Conservation (phyloP, 2,888 invertebrate species). For the Acronicta alni region DNA sequence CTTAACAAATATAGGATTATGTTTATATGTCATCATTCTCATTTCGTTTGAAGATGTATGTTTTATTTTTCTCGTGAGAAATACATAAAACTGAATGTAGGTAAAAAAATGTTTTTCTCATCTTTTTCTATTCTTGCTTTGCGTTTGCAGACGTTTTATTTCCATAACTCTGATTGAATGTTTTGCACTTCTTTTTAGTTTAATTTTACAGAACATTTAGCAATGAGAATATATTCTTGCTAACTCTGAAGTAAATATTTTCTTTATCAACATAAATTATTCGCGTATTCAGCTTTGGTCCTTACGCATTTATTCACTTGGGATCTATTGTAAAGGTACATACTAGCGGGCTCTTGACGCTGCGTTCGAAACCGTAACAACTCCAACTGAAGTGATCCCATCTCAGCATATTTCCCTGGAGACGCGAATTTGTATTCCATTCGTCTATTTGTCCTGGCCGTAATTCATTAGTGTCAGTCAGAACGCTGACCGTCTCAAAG, state of each 20-base stretch:
- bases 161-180: neutral
- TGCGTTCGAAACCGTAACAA: slow-evolving; percentile 32
- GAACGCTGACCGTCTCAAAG: slow-evolving; percentile 46
- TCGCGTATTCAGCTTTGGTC: slow-evolving; percentile 11
- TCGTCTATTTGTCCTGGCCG: slow-evolving; percentile 56
- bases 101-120: neutral
- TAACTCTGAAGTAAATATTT: slow-evolving; percentile 1
- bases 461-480: slow-evolving; percentile 62
- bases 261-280: slow-evolving; percentile 1
- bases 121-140: slow-evolving; percentile 3
- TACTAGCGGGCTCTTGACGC: slow-evolving; percentile 20
- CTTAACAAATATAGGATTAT: slow-evolving; percentile 44
- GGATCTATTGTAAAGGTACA: slow-evolving; percentile 27
- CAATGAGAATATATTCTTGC: neutral
- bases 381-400: slow-evolving; percentile 50
- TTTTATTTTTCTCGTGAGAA: slow-evolving; percentile 36
- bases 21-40: slow-evolving; percentile 44
- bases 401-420: slow-evolving; percentile 57
- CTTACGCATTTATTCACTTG: slow-evolving; percentile 42
- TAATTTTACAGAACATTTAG: neutral
- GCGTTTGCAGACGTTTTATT: neutral
- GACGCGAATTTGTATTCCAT: slow-evolving; percentile 58
- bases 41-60: slow-evolving; percentile 40
- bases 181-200: neutral
- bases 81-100: slow-evolving; percentile 17